These are phyloP conservation scores for Sipha maydis DNA, from an alignment of 2,888 invertebrate species.

Conservation along the genomic window DNA sequence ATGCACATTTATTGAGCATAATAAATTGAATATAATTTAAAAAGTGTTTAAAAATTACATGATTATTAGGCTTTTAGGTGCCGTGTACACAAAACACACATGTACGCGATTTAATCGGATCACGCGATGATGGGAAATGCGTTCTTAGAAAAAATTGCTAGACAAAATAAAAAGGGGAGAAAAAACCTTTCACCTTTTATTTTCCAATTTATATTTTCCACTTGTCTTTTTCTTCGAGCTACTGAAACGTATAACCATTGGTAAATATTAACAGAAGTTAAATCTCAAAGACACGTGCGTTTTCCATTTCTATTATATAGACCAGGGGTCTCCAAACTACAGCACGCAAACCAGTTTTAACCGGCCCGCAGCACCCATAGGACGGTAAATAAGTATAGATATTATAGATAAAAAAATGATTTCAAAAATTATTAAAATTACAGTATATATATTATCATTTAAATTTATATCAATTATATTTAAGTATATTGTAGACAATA, in stretches of 20 bases:
- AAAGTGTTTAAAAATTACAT: too few species aligned
- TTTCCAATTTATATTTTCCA: constrained; percentile 27
- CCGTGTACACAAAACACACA: not conserved
- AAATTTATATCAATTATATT: too few species aligned
- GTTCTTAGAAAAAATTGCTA: constrained; percentile 3
- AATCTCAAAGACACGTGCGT: constrained; percentile 36
- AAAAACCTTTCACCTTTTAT: constrained; percentile 46
- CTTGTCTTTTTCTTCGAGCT: not conserved
- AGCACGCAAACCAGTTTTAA: too few species aligned
- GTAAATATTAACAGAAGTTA: constrained; percentile 45
- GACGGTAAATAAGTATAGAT: too few species aligned
- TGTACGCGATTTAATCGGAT: constrained; percentile 4
- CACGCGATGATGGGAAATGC: not conserved
- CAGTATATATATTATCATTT: too few species aligned
- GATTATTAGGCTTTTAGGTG: constrained; percentile 47
- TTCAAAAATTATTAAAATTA: too few species aligned
- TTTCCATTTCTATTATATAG: constrained; percentile 36
- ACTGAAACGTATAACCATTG: constrained; percentile 28
- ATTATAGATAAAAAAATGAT: too few species aligned
- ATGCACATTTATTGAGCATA: too few species aligned
- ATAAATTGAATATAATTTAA: too few species aligned
- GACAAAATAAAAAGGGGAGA: not conserved
- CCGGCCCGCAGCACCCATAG: too few species aligned
- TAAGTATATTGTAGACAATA: too few species aligned
- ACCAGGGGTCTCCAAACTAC: too few species aligned